Evolutionary conservation across 1,140 invertebrate genomes (phyloP).

Genomic region (Drosophila jambulina): DNA sequence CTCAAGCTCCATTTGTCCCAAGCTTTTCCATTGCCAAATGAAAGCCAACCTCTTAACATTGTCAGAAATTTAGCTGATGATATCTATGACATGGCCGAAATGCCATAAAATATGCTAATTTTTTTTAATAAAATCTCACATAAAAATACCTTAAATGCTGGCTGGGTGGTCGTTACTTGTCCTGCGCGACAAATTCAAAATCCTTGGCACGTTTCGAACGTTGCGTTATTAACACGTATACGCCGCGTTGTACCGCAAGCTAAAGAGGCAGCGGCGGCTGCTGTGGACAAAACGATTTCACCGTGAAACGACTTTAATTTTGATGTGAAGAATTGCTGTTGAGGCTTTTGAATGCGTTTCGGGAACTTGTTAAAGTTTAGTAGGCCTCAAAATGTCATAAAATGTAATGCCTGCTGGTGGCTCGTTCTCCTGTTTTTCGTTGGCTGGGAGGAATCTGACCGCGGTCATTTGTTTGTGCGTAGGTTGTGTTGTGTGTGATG

Average conservation of each 20-base stretch:
- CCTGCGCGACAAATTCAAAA: constrained; percentile 49
- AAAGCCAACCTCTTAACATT: constrained; percentile 11
- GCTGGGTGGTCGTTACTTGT: constrained; percentile 5
- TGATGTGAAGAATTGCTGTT: constrained; percentile 56
- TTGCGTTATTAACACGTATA: constrained; percentile 77
- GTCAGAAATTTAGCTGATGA: constrained; percentile 21
- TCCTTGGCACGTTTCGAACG: constrained; percentile 65
- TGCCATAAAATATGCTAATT: constrained; percentile 69
- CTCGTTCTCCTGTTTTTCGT: neutral
- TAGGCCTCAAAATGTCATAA: constrained; percentile 76
- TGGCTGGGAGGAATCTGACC: constrained; percentile 48
- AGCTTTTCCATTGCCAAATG: neutral
- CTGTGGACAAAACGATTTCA: constrained; percentile 32
- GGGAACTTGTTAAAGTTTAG: constrained; percentile 74
- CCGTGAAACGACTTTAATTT: constrained; percentile 67
- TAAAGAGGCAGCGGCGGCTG: neutral
- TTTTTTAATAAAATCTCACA: constrained; percentile 75
- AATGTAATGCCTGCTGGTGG: constrained; percentile 63
- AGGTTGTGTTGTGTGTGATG: constrained; percentile 9
- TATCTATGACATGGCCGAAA: constrained; percentile 38
- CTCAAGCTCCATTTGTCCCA: neutral
- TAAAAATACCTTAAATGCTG: constrained; percentile 74
- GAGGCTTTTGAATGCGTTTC: constrained; percentile 54
- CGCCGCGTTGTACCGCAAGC: constrained; percentile 24
- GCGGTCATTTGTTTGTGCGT: constrained; percentile 58